Conservation (phyloP, 2,113 vertebrate genomes). For the Oryzias woworae region DNA sequence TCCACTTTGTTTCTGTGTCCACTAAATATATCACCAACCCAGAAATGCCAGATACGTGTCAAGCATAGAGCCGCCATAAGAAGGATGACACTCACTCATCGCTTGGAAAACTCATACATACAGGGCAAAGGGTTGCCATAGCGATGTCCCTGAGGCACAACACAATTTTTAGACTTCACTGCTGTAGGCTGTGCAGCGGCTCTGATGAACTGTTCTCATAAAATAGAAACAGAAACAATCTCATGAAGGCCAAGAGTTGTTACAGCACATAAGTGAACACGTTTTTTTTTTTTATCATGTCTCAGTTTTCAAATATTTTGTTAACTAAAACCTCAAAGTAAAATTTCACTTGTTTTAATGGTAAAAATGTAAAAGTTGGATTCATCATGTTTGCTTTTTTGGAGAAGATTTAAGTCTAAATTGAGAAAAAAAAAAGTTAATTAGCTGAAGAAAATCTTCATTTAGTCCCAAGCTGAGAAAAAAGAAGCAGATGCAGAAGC, state of each 20-base stretch:
- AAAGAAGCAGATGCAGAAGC: too few relatives aligned
- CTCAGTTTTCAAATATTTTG: background rate
- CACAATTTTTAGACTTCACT: conserved; percentile 52
- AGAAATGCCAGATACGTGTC: conserved; percentile 39
- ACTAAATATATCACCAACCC: conserved; percentile 30
- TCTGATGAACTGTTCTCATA: conserved; percentile 33
- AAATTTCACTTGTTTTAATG: too few relatives aligned
- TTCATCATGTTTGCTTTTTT: too few relatives aligned
- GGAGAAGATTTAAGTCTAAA: too few relatives aligned
- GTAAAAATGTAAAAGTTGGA: too few relatives aligned
- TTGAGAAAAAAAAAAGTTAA: too few relatives aligned
- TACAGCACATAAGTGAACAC: conserved; percentile 3
- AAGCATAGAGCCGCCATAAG: background rate
- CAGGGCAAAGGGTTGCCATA: conserved; percentile 54
- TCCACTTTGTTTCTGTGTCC: background rate
- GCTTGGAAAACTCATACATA: conserved; percentile 29
- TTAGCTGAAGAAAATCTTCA: too few relatives aligned
- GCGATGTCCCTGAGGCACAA: conserved; percentile 55
- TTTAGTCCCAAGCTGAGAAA: too few relatives aligned
- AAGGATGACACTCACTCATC: conserved; percentile 37
- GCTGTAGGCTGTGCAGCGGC: conserved; percentile 30
- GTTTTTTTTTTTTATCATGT: background rate
- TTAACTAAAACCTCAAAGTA: too few relatives aligned
- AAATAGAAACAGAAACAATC: conserved; percentile 25
- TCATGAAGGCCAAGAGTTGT: conserved; percentile 8